A percentile compares a stretch with the other conserved stretches of the same genome.
phyloP scores from a whole-genome alignment of 2,888 invertebrate genomes.

The Silvanus unidentatus region DNA sequence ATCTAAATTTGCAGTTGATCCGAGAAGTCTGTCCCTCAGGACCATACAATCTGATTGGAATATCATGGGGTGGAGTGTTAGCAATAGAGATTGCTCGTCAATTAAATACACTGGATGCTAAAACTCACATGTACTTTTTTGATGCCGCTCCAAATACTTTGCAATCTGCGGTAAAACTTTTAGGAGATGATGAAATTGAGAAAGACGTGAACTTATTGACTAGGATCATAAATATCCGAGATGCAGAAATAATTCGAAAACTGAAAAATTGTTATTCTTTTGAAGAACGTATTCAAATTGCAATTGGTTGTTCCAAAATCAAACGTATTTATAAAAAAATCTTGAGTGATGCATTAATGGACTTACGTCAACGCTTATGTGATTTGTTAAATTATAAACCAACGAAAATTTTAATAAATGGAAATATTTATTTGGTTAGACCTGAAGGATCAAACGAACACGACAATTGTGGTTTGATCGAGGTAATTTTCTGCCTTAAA shows the following conservation, averaged over 20 bases:
- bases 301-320: conserved; percentile 25
- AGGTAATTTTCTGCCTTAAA: no score
- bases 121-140: conserved; percentile 65
- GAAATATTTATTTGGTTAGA: conserved; percentile 35
- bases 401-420: conserved; percentile 30
- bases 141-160: conserved; percentile 77
- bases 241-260: conserved; percentile 30
- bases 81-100: conserved; percentile 72
- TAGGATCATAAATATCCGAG: conserved; percentile 50
- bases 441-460: conserved; percentile 39
- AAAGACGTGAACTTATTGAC: conserved; percentile 54
- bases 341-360: conserved; percentile 27
- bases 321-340: conserved; percentile 22
- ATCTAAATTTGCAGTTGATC: no score
- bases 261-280: not conserved
- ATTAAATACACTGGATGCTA: conserved; percentile 58
- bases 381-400: conserved; percentile 28
- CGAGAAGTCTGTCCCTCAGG: conserved; percentile 54
- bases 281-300: not conserved
- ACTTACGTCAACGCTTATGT: conserved; percentile 31
- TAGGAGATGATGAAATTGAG: conserved; percentile 35
- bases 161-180: conserved; percentile 51
- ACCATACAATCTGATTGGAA: conserved; percentile 73
- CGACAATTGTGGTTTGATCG: conserved; percentile 38
- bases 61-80: conserved; percentile 82